These are phyloP conservation scores for Neodon shergylaensis DNA, from an alignment of 2,113 vertebrate genomes.

Conservation along the genomic window DNA sequence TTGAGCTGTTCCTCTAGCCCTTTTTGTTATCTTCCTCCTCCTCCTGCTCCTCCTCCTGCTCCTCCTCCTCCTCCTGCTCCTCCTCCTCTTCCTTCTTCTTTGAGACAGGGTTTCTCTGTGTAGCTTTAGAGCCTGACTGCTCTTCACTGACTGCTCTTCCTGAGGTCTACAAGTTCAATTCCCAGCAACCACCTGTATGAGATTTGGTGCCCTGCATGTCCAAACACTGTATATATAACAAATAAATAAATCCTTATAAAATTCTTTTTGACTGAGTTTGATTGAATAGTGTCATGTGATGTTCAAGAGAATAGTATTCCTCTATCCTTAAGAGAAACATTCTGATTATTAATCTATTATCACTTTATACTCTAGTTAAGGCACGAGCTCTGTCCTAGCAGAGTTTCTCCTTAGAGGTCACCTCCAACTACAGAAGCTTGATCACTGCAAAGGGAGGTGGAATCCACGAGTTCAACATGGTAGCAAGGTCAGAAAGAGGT, in stretches of 20 bases:
- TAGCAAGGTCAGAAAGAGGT: neutral
- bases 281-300: slow-evolving; percentile 35
- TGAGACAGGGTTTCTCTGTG: too few species aligned
- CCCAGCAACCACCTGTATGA: too few species aligned
- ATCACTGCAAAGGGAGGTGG: neutral
- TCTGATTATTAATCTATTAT: neutral
- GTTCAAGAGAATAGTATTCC: slow-evolving; percentile 5
- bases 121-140: too few species aligned
- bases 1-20: neutral
- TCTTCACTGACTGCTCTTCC: too few species aligned
- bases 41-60: neutral
- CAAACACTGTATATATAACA: neutral
- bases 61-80: too few species aligned
- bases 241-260: neutral
- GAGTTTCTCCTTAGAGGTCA: neutral
- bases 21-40: neutral
- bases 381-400: neutral
- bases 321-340: slow-evolving; percentile 1
- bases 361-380: neutral
- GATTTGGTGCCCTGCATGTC: too few species aligned
- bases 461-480: neutral
- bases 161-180: too few species aligned
- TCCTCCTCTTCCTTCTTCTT: neutral
- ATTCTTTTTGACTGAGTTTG: neutral
- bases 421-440: neutral